Evolutionary conservation across 2,113 vertebrate species (phyloP).

Genomic region (Hystrix cristata): DNA sequence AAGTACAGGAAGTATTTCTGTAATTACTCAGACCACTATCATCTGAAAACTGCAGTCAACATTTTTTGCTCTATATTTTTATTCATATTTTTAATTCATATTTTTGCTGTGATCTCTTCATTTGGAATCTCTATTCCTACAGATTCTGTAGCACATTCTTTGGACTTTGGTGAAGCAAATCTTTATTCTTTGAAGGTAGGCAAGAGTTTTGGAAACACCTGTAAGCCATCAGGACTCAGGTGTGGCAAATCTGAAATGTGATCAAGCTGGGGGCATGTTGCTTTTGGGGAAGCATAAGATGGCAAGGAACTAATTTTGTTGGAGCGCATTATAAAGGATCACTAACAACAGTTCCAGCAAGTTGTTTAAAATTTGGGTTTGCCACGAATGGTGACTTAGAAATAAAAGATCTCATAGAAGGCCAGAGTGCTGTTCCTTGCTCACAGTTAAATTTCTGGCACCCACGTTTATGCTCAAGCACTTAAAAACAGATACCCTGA

Average conservation of each 20-base stretch:
- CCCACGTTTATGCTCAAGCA: neutral
- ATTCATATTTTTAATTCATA: neutral
- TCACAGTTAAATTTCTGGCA: neutral
- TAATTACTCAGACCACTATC: conserved; percentile 2
- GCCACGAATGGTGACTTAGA: neutral
- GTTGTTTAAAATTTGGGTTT: neutral
- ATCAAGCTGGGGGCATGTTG: neutral
- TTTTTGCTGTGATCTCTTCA: neutral
- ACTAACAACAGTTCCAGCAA: neutral
- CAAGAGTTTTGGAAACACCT: neutral
- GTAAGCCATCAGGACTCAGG: neutral
- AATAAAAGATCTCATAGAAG: conserved; percentile 1
- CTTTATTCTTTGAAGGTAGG: neutral
- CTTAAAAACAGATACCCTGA: neutral
- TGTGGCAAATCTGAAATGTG: neutral
- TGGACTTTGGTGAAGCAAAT: neutral
- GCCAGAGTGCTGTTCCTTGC: neutral
- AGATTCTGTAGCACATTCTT: neutral
- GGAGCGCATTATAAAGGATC: conserved; percentile 25
- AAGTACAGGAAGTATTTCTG: conserved; percentile 28
- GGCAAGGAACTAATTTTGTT: conserved; percentile 59
- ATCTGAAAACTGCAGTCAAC: neutral
- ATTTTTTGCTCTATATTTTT: neutral
- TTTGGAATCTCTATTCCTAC: neutral
- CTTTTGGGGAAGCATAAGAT: conserved; percentile 49